Conservation (phyloP, 2,797 vertebrate species). For the Parauchenoglanis ngamensis region DNA sequence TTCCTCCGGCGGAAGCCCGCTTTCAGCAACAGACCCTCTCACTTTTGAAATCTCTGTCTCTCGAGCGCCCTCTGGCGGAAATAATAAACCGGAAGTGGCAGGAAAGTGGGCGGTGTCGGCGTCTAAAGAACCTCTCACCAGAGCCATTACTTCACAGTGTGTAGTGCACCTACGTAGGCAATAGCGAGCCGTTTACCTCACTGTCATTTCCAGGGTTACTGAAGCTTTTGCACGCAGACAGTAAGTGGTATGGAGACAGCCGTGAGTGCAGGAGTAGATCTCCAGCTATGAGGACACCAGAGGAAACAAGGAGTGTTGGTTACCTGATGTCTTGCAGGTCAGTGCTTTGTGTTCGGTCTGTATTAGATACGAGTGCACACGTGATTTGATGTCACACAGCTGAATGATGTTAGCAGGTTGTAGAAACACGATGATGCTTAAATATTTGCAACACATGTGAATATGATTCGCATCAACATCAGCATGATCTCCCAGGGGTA, state of each 20-base stretch:
- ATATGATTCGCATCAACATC: neutral
- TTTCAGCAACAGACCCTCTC: neutral
- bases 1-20: neutral
- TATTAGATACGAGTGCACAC: neutral
- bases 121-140: neutral
- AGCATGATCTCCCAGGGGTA: neutral
- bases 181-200: neutral
- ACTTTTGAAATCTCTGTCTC: neutral
- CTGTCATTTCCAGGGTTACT: neutral
- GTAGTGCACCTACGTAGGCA: neutral
- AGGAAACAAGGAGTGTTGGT: neutral
- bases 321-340: constrained; percentile 26
- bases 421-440: neutral
- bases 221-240: neutral
- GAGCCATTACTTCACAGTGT: constrained; percentile 6
- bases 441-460: neutral
- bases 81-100: neutral
- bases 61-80: constrained; percentile 7
- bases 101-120: constrained; percentile 1
- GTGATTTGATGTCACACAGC: neutral
- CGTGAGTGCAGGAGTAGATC: neutral
- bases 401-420: neutral
- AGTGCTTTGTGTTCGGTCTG: constrained; percentile 25
- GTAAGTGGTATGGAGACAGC: neutral
- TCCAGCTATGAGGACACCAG: neutral